Evolutionary conservation across 2,113 vertebrate species (phyloP), one percentile per base, ranked within the genome.

Genomic region (Manacus vitellinus): DNA sequence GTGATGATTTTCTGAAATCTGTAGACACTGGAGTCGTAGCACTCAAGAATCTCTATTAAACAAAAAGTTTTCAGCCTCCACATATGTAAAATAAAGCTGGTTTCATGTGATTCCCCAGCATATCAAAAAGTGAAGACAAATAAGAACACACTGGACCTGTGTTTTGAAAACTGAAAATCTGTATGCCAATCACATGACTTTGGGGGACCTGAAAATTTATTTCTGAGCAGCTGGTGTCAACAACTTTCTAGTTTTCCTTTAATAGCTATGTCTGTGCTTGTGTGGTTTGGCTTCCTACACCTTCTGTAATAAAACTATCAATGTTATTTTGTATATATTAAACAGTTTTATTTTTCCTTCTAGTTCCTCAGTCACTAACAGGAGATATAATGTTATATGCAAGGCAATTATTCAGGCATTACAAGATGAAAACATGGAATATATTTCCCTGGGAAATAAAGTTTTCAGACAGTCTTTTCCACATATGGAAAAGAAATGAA

Each of bases 241-340:
- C 73, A 87, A 54, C 62, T 61, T 90, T 71, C 22, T 92, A 43
- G 71, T 87, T 94, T 96, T 86, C 83, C 73, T 91, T 89, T 87
- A 92, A 91, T 63, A 91, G 49, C 46, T 91, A 20, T 63, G 62
- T 88, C 71, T 93, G 47, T 77, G 27, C 63, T 93, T 88, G 58
- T 76, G 67, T 18, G 4, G 44, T 74, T 86, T 92, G 63, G 63
- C 88, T 92, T 86, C 74, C 65, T 78, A 72, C 68, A 94, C 52
- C 18, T 94, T 62, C 58, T 78, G 30, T 88, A 91, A 86, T 71
- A 93, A 74, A 93, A 51, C 39, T 47, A 94, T 74, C 75, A 75
- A 21, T 89, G 54, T 73, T 81, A 35, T 58, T 94, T 78, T 83
- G 41, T 84, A 41, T 93, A 37, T 58, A 82, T 61, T 86, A 75